These are phyloP conservation scores for Sebastes nivosus DNA, from an alignment of 2,797 vertebrate genomes.

Conservation along the genomic window DNA sequence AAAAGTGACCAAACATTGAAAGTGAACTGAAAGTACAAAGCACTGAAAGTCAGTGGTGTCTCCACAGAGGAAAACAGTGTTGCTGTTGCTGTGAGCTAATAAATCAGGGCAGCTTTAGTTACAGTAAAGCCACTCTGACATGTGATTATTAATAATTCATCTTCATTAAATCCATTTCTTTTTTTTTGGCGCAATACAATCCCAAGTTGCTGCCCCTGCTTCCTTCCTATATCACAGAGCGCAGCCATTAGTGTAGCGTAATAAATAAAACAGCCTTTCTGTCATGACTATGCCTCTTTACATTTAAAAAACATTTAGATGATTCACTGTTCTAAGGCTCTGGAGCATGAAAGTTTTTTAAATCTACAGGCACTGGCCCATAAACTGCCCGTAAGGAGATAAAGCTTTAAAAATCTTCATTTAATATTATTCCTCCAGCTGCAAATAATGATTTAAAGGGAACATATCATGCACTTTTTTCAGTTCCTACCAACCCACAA, in stretches of 20 bases:
- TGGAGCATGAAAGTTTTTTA: not conserved
- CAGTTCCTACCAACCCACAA: no score
- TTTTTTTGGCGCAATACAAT: conserved; percentile 15
- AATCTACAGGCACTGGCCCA: not conserved
- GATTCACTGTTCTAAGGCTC: not conserved
- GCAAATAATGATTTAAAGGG: not conserved
- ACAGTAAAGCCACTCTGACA: conserved; percentile 39
- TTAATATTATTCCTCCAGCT: not conserved
- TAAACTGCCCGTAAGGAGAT: not conserved
- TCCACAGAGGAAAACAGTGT: not conserved
- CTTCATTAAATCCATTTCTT: conserved; percentile 37
- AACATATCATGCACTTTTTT: no score
- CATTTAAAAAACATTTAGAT: conserved; percentile 11
- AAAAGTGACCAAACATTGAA: not conserved
- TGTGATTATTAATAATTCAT: conserved; percentile 62
- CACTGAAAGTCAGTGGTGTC: not conserved
- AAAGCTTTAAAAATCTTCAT: not conserved
- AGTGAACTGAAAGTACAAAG: not conserved
- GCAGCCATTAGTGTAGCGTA: conserved; percentile 16
- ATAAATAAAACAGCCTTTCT: conserved; percentile 30
- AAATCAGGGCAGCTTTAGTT: conserved; percentile 34
- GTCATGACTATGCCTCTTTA: conserved; percentile 12
- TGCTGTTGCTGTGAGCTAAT: conserved; percentile 16
- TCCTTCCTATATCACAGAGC: conserved; percentile 16
- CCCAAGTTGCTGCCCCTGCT: not conserved